These are phyloP conservation scores for Dicyrtoma fusca DNA, from an alignment of 2,888 invertebrate genomes.

Conservation along the genomic window DNA sequence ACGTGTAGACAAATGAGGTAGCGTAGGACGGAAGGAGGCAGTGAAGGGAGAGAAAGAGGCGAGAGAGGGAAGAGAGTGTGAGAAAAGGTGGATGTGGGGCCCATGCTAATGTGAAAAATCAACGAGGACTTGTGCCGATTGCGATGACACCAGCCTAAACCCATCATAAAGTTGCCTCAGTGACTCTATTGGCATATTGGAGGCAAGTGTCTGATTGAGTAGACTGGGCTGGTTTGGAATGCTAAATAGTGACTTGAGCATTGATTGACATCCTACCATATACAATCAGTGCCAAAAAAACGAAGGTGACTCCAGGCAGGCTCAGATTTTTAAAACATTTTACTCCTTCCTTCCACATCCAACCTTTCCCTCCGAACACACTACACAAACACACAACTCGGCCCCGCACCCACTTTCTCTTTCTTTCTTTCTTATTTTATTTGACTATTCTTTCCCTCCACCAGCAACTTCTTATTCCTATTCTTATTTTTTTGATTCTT, in stretches of 20 bases:
- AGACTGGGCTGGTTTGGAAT: conserved; percentile 43
- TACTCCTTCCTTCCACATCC: not conserved
- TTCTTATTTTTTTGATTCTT: not conserved
- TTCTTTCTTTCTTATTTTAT: not conserved
- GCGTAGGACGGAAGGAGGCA: conserved; percentile 3
- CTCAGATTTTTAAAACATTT: too few species aligned
- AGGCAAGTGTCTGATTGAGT: conserved; percentile 41
- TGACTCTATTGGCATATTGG: conserved; percentile 43
- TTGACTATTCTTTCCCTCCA: not conserved
- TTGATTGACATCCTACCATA: conserved; percentile 38
- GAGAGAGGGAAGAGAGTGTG: conserved; percentile 14
- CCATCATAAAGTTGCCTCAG: conserved; percentile 40
- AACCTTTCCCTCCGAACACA: not conserved
- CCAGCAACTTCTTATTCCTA: not conserved
- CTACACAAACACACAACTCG: not conserved
- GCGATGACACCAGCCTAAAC: conserved; percentile 55
- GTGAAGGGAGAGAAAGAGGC: conserved; percentile 17
- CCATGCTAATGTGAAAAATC: conserved; percentile 57
- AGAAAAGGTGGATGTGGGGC: conserved; percentile 48
- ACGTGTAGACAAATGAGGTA: too few species aligned
- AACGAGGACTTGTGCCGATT: conserved; percentile 50
- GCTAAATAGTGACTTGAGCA: conserved; percentile 44
- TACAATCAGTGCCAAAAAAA: not conserved
- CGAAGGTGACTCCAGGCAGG: not conserved
- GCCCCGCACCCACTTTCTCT: not conserved